Evolutionary conservation across 1,140 invertebrate genomes (phyloP).

Genomic region (Calephelis nemesis): DNA sequence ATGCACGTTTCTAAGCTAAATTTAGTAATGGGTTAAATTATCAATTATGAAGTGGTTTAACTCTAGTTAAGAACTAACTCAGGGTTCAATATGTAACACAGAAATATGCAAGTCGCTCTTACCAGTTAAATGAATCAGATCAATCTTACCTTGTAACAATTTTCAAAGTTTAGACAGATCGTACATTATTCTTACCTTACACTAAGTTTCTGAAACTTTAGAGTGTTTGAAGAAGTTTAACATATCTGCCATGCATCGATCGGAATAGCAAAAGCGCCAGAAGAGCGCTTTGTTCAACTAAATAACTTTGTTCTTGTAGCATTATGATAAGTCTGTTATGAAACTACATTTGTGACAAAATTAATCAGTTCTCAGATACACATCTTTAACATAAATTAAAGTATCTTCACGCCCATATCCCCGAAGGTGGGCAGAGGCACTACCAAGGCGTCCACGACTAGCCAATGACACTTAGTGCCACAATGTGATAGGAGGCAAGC

Average conservation of each 20-base stretch:
- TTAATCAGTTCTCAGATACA: not conserved
- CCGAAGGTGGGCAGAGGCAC: too few relatives aligned
- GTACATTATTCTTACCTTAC: constrained; percentile 2
- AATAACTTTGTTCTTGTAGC: not conserved
- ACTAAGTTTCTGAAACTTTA: not conserved
- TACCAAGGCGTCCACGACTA: too few relatives aligned
- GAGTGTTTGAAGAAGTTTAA: constrained; percentile 1
- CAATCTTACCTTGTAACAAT: not conserved
- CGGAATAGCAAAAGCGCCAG: not conserved
- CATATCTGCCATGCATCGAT: not conserved
- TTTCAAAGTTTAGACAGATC: not conserved
- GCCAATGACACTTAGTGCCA: too few relatives aligned
- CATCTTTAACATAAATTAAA: not conserved
- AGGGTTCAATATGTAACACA: too few relatives aligned
- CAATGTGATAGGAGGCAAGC: too few relatives aligned
- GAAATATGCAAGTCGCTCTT: too few relatives aligned
- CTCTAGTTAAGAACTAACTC: too few relatives aligned
- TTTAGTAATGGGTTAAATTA: too few relatives aligned
- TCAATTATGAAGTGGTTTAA: too few relatives aligned
- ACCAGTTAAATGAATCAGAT: too few relatives aligned
- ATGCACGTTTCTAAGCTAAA: too few relatives aligned
- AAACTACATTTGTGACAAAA: not conserved
- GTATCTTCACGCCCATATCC: not conserved
- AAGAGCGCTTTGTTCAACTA: not conserved
- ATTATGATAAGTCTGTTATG: not conserved